phyloP scores from a whole-genome alignment of 2,113 vertebrate species.

The Tursiops truncatus region DNA sequence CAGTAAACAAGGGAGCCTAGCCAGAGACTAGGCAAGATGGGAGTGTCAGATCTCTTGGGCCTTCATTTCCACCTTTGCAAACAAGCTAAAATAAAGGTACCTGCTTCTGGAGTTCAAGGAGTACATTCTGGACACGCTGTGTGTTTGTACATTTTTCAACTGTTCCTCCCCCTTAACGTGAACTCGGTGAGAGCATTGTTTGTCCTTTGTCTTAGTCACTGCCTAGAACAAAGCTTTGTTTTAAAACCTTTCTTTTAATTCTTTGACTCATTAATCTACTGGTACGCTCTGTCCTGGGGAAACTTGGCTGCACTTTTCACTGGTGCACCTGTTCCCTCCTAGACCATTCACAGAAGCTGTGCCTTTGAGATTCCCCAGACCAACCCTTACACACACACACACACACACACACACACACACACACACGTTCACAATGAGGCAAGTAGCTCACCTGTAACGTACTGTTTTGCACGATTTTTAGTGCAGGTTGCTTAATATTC shows the following conservation, averaged over 20 bases:
- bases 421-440: background rate
- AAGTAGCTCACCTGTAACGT: background rate
- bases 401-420: background rate
- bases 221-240: background rate
- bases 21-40: background rate
- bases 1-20: background rate
- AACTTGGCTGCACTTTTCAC: background rate
- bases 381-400: background rate
- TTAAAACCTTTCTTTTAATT: background rate
- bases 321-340: background rate
- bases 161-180: no score
- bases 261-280: background rate
- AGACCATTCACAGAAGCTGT: background rate
- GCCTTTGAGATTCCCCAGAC: background rate
- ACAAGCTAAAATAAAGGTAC: background rate
- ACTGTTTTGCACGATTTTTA: background rate
- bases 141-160: background rate
- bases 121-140: background rate
- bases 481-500: background rate
- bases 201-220: background rate
- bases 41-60: background rate
- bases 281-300: background rate
- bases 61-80: background rate
- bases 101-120: background rate
- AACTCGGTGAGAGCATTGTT: background rate